A percentile compares a stretch with the other conserved stretches of the same genome.
phyloP scores from a whole-genome alignment of 2,113 vertebrate genomes.

The Parotia lawesii region DNA sequence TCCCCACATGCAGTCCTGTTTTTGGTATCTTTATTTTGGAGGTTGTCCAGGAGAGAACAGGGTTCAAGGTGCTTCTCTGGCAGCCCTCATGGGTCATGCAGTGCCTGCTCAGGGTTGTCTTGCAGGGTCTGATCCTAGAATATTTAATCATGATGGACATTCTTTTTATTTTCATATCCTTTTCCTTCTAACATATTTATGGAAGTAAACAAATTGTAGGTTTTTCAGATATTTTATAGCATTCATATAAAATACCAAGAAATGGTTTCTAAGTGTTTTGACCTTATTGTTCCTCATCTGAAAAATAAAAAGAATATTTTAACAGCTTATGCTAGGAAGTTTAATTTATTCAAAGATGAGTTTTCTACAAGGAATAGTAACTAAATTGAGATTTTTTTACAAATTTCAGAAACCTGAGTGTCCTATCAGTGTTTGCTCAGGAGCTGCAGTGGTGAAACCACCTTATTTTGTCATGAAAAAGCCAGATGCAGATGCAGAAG shows the following conservation, averaged over 20 bases:
- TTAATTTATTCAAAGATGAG: background rate
- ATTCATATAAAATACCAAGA: background rate
- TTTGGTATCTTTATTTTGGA: background rate
- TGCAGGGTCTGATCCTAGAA: background rate
- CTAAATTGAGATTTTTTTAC: background rate
- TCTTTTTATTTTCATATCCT: background rate
- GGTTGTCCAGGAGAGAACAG: background rate
- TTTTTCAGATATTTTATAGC: background rate
- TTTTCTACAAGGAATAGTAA: background rate
- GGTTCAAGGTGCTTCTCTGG: background rate
- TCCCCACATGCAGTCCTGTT: background rate
- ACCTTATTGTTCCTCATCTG: background rate
- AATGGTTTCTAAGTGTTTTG: background rate
- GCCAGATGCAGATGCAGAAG: background rate
- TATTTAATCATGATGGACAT: background rate
- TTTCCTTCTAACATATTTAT: background rate
- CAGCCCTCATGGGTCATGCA: background rate
- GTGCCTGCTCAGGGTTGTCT: background rate
- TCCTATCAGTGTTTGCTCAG: background rate
- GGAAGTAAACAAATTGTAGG: background rate
- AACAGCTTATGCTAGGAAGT: background rate
- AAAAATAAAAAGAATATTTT: background rate
- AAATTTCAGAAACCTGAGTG: background rate
- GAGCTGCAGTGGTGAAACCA: background rate
- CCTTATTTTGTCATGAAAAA: background rate